phyloP scores from a whole-genome alignment of 1,140 invertebrate genomes.

The Spodoptera litura region DNA sequence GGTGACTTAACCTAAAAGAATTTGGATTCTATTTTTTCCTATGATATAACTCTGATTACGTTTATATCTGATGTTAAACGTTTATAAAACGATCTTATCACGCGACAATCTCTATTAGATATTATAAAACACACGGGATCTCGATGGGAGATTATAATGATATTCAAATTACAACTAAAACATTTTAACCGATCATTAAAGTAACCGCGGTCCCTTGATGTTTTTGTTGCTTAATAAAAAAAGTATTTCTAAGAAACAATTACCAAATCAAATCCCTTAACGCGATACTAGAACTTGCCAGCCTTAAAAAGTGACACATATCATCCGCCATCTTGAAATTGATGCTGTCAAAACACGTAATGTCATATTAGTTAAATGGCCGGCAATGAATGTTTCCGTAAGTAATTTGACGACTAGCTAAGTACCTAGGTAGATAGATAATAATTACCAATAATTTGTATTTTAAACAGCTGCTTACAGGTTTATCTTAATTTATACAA shows the following conservation, averaged over 20 bases:
- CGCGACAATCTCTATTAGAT: too few species aligned
- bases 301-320: slow-evolving; percentile 41
- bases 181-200: neutral
- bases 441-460: neutral
- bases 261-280: slow-evolving; percentile 35
- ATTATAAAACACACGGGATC: too few species aligned
- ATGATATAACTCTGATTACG: too few species aligned
- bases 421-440: neutral
- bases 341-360: slow-evolving; percentile 36
- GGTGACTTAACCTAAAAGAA: slow-evolving; percentile 4
- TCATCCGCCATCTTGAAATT: slow-evolving; percentile 48
- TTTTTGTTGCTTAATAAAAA: neutral
- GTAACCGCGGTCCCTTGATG: neutral
- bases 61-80: too few species aligned
- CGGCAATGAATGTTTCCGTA: slow-evolving; percentile 33
- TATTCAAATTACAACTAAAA: too few species aligned
- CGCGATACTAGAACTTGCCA: slow-evolving; percentile 16
- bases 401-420: slow-evolving; percentile 1
- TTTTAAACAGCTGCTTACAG: neutral
- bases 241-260: neutral
- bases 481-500: too few species aligned
- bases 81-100: too few species aligned
- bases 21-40: neutral
- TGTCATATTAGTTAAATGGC: slow-evolving; percentile 29
- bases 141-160: too few species aligned